Base-by-base conservation (phyloP, 2,888 invertebrate genomes). In the Caenorhabditis doughertyi region DNA sequence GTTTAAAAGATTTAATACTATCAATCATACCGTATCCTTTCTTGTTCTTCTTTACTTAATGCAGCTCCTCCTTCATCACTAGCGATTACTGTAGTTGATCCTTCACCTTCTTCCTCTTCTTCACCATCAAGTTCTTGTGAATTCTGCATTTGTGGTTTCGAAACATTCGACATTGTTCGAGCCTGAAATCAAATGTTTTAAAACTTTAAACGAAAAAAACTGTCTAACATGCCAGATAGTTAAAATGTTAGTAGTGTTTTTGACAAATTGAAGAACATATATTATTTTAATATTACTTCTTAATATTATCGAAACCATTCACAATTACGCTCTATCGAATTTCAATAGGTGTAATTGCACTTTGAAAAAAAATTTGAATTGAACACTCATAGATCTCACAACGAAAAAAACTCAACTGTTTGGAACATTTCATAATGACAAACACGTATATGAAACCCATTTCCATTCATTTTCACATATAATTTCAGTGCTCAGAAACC, bases 51-150 rank as follows among this genome's bases (percentile, higher is more conserved):
- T 77, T 90, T 90, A 71, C 88, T 88, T 39, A 91, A 67, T 18
- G 64, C 29, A 18, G 79, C 76, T 21, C 67, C 67, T 3, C 51
- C 60, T 39, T 77, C 79, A 35, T 67, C 83, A 79, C 64, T 74
- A 3, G 70, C 73, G 16, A 80, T 79, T 23, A 77, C 42, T 11
- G 77, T 83, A 60, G 79, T 85, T 53, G 73, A 60, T 44, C 81
- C 85, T 71, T 85, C 84, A 18, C 87, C 88, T 55, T 86, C 81
- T 27, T 84, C 85, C 9, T 84, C 85, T 39, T 90, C 90, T 16
- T 90, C 85, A 65, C 89, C 90, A 9, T 89, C 89, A n/a, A 91
- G 84, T 35, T 90, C 90, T 79, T 90, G 90, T 8, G 91, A 91
- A 8, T 88, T 88, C 72, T 90, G 89, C 72, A 86, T 51, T 32